phyloP scores from a whole-genome alignment of 2,888 invertebrate genomes.

The Ceriagrion tenellum region DNA sequence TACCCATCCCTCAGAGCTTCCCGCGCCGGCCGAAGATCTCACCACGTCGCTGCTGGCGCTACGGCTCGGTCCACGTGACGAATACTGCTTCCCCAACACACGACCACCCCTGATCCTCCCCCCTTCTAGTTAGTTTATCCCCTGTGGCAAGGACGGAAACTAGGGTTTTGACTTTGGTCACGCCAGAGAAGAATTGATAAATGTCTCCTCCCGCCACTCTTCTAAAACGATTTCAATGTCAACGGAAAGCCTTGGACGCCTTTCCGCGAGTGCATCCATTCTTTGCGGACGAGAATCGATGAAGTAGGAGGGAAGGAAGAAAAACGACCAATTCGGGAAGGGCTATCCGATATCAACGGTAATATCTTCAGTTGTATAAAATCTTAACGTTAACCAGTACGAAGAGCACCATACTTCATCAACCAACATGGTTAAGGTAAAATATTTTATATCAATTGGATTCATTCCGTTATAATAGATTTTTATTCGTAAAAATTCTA shows the following conservation, averaged over 20 bases:
- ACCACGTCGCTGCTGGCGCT: neutral
- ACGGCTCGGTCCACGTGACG: neutral
- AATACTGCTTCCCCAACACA: neutral
- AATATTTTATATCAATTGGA: no score
- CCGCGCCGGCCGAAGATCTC: neutral
- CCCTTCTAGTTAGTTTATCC: neutral
- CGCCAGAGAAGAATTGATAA: neutral
- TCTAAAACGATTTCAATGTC: conserved; percentile 15
- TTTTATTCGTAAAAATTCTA: no score
- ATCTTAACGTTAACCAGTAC: no score
- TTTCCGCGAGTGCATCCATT: neutral
- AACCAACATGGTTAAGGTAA: no score
- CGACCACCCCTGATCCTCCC: neutral
- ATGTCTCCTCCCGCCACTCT: neutral
- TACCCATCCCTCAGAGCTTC: neutral
- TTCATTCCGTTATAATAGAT: no score
- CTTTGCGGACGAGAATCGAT: neutral
- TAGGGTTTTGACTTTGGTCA: neutral
- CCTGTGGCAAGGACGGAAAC: neutral
- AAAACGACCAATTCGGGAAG: neutral
- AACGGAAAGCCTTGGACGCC: neutral
- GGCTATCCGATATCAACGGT: neutral
- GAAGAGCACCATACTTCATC: no score
- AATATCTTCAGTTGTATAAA: no score
- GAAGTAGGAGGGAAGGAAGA: neutral